Percentiles rank a stretch among this genome's conserved stretches.
These are phyloP conservation scores for Macrotus californicus DNA, from an alignment of 2,113 vertebrate species.

Conservation along the genomic window DNA sequence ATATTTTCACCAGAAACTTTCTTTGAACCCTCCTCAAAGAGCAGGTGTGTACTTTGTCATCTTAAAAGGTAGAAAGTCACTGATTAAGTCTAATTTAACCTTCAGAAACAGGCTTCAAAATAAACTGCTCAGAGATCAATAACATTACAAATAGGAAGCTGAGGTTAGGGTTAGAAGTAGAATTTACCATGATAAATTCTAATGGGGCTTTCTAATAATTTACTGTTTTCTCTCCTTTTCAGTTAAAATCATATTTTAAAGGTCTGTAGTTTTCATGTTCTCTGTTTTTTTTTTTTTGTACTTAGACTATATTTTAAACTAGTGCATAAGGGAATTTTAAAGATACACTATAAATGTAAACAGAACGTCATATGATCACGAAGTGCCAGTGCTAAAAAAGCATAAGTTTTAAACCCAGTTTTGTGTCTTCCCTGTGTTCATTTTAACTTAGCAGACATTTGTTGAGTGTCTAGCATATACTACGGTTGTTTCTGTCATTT, in stretches of 20 bases:
- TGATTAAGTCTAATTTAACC: conserved; percentile 52
- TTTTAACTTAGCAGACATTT: background rate
- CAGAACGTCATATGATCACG: background rate
- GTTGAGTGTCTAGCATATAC: background rate
- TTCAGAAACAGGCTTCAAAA: conserved; percentile 55
- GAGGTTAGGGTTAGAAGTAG: conserved; percentile 25
- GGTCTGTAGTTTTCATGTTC: background rate
- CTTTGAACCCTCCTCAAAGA: conserved; percentile 5
- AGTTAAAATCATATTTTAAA: conserved; percentile 17
- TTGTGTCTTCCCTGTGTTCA: background rate
- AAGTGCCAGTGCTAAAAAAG: background rate
- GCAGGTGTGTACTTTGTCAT: conserved; percentile 10
- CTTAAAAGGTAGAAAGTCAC: conserved; percentile 33
- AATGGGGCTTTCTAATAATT: conserved; percentile 38
- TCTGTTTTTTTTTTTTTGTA: background rate
- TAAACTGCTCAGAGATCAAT: conserved; percentile 36
- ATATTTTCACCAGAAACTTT: background rate
- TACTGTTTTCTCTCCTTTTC: conserved; percentile 37
- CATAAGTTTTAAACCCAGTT: background rate
- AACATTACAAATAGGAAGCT: conserved; percentile 24
- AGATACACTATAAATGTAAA: background rate
- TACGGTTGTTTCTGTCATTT: background rate
- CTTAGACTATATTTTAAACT: conserved; percentile 13
- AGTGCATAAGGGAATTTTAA: background rate
- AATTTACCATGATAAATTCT: conserved; percentile 23